These are phyloP conservation scores for Tyria jacobaeae DNA, from an alignment of 2,888 invertebrate species.

Conservation along the genomic window DNA sequence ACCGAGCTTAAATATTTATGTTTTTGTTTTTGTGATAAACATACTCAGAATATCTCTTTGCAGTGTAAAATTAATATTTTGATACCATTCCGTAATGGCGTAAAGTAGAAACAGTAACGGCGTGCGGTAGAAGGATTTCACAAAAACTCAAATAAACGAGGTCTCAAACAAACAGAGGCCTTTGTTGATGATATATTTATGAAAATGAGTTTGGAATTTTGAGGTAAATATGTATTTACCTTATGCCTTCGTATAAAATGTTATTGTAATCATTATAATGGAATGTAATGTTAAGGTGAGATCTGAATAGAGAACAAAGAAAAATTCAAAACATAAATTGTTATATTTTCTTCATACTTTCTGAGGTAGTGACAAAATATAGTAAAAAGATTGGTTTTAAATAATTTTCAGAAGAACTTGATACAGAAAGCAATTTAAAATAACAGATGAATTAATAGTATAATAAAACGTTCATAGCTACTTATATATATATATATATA, in stretches of 20 bases:
- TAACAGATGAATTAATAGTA: too few species aligned
- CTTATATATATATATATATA: too few species aligned
- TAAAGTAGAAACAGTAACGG: slow-evolving; percentile 6
- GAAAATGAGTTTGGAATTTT: slow-evolving; percentile 21
- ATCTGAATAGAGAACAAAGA: neutral
- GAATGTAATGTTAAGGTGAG: slow-evolving; percentile 2
- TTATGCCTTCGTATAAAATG: slow-evolving; percentile 4
- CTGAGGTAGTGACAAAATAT: neutral
- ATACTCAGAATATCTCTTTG: slow-evolving; percentile 14
- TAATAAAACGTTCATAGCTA: too few species aligned
- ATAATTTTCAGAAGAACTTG: neutral
- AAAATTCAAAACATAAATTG: neutral
- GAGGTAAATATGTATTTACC: slow-evolving; percentile 21
- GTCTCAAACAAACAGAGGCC: slow-evolving; percentile 19
- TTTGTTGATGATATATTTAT: slow-evolving; percentile 28
- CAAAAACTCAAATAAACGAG: slow-evolving; percentile 23
- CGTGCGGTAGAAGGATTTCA: slow-evolving; percentile 14
- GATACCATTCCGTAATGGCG: slow-evolving; percentile 7
- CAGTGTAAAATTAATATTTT: slow-evolving; percentile 19
- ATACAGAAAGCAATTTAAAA: too few species aligned
- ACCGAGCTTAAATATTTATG: slow-evolving; percentile 9
- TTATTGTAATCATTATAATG: slow-evolving; percentile 11
- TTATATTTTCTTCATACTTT: neutral
- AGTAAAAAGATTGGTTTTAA: neutral
- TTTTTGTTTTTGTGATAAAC: slow-evolving; percentile 11